Base-by-base conservation (phyloP, 2,888 invertebrate species). In the Pseudeuparius sepicola region DNA sequence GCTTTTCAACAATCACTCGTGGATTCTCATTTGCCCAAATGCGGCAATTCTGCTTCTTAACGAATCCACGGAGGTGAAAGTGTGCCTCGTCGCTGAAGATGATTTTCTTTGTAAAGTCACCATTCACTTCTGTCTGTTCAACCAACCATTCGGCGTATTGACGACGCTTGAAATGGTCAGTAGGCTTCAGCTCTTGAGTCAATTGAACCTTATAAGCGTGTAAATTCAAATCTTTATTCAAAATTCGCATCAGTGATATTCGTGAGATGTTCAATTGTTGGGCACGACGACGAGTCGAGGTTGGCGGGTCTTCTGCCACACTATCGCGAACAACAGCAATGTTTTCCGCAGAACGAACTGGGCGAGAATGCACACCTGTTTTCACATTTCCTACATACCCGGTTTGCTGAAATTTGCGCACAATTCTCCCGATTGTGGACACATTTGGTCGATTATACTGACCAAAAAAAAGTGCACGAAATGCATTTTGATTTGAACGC, bases 401-500 rank as follows among this genome's bases (percentile, higher is more conserved):
- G 35, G 38, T 38, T 28, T 38, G 29, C 30, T 29, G 24, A 36
- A 38, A 34, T 38, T 38, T 38, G 14, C n/a, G 24, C 34, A 36
- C 27, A 34, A 36, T 35, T 38, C 11, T 38, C 24, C 29, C 38
- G 24, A 36, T 29, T 38, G 24, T 36, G 24, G 29, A 29, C 29
- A 36, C 29, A 36, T 24, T n/a, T n/a, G n/a, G n/a, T n/a, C n/a
- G n/a, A n/a, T n/a, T n/a, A n/a, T 36, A 34, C 37, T 27, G 37
- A 37, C 33, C 37, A 37, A 37, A 37, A 32, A 34, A 27, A 33
- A n/a, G n/a, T n/a, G n/a, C n/a, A n/a, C n/a, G n/a, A n/a, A n/a
- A n/a, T n/a, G n/a, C n/a, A n/a, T n/a, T n/a, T n/a, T n/a, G n/a
- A n/a, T n/a, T n/a, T n/a, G n/a, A n/a, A n/a, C n/a, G n/a, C n/a